Base-by-base conservation (phyloP, 2,888 invertebrate species). In the Andrena bucephala region DNA sequence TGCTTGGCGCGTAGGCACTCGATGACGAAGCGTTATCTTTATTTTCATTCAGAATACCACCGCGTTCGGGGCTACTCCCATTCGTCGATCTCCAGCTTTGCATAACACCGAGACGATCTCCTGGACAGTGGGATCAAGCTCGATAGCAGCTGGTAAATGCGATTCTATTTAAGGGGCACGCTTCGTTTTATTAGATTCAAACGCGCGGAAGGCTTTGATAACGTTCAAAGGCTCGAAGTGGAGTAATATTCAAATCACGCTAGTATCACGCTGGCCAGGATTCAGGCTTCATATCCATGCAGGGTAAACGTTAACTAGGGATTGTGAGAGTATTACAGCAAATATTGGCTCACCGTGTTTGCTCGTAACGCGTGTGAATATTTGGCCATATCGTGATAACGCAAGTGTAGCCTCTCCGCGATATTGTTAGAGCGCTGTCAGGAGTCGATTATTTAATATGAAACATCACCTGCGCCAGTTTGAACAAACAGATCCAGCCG, bases 11-110 rank as follows among this genome's bases (percentile, higher is more conserved):
- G 87, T 87, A 69, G 86, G 87, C 77, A 72, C 10, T 24, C 85
- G 77, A 78, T 77, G 82, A 83, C 85, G 77, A 74, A 74, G 83
- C 83, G 74, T 78, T 84, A 75, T 84, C 83, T 70, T 78, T 83
- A 83, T 78, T 84, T 84, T 78, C 83, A 83, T 84, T 84, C 74
- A 75, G 48, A 62, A 78, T 2, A 52, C 36, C 50, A 4, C 42
- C 31, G 10, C 68, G 8, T 24, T 13, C 42, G 24, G 31, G 52
- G 33, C 71, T 52, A 66, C 42, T 68, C 65, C 62, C 66, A 7
- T 62, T 71, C 71, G 31, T 70, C 48, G 42, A 27, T 33, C 2
- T 0, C 33, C 6, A 1, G 10, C 50, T 52, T 71, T 80, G 52
- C 66, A 13, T 20, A 66, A 78, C 16, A 3, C 20, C 42, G 42